Evolutionary conservation across 1,140 invertebrate genomes (phyloP).

Genomic region (Delia radicum): DNA sequence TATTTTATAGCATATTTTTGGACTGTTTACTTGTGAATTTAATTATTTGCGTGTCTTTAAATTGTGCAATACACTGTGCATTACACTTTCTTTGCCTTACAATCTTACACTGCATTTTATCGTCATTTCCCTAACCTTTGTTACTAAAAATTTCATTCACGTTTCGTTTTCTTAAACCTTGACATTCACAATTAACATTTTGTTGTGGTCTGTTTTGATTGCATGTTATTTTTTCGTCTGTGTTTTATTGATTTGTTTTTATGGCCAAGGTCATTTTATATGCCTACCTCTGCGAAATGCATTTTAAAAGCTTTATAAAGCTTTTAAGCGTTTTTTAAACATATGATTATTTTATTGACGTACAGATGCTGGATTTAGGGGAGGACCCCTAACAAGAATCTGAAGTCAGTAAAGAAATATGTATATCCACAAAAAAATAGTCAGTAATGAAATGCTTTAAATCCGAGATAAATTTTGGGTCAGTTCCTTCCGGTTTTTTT

Average conservation of each 20-base stretch:
- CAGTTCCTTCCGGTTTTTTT: no score
- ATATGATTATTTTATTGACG: no score
- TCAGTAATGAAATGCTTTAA: no score
- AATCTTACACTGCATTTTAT: background rate
- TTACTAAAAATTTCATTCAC: background rate
- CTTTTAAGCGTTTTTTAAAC: background rate
- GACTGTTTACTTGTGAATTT: background rate
- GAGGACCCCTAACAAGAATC: no score
- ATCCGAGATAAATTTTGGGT: no score
- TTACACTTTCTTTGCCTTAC: background rate
- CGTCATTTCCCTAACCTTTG: background rate
- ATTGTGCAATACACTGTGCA: no score
- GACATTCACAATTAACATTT: background rate
- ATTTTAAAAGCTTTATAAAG: background rate
- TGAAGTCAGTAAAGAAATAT: no score
- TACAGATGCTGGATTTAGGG: no score
- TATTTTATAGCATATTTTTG: constrained; percentile 2
- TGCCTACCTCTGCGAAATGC: background rate
- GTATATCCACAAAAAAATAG: no score
- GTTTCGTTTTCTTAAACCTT: background rate
- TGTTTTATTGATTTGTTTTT: background rate
- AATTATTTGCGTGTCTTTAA: background rate
- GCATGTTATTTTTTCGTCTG: no score
- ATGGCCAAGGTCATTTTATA: background rate
- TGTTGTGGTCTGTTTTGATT: background rate